Percentiles rank a stretch among this genome's conserved stretches.
Conservation (phyloP, 2,797 vertebrate genomes). For the Diplodus puntazzo region DNA sequence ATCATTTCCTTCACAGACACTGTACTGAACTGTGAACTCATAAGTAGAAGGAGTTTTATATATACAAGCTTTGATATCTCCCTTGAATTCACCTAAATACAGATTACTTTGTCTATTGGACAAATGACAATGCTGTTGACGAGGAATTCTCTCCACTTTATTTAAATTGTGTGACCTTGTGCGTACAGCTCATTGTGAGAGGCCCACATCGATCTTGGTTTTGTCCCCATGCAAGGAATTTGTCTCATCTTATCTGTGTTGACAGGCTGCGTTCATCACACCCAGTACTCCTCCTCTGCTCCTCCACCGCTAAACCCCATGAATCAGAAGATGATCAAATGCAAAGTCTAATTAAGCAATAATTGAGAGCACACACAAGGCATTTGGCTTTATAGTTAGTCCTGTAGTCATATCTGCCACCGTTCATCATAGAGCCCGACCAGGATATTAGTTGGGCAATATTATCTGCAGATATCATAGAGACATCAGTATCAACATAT, state of each 20-base stretch:
- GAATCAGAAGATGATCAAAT: conserved; percentile 23
- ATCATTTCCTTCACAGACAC: conserved; percentile 14
- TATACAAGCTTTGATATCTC: neutral
- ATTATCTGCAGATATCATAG: no score
- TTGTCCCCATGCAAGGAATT: conserved; percentile 62
- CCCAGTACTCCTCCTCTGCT: conserved; percentile 37
- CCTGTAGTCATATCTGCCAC: conserved; percentile 3
- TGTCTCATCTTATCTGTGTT: conserved; percentile 74
- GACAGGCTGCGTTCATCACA: conserved; percentile 69
- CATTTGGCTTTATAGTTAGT: conserved; percentile 13
- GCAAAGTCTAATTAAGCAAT: conserved; percentile 14
- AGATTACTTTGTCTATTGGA: neutral
- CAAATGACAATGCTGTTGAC: neutral
- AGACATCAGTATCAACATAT: no score
- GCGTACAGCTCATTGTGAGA: conserved; percentile 35
- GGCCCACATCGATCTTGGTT: conserved; percentile 71
- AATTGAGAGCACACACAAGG: conserved; percentile 28
- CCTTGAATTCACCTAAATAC: conserved; percentile 10
- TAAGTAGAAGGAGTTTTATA: conserved; percentile 1
- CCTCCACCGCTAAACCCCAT: conserved; percentile 25
- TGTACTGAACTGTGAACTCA: conserved; percentile 5
- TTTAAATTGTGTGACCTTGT: conserved; percentile 72
- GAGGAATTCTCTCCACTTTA: conserved; percentile 28
- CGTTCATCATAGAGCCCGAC: neutral
- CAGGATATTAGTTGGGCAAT: no score